A percentile compares a stretch with the other conserved stretches of the same genome.
phyloP scores from a whole-genome alignment of 92 coral and sea anemone genomes.

The Porites rus region DNA sequence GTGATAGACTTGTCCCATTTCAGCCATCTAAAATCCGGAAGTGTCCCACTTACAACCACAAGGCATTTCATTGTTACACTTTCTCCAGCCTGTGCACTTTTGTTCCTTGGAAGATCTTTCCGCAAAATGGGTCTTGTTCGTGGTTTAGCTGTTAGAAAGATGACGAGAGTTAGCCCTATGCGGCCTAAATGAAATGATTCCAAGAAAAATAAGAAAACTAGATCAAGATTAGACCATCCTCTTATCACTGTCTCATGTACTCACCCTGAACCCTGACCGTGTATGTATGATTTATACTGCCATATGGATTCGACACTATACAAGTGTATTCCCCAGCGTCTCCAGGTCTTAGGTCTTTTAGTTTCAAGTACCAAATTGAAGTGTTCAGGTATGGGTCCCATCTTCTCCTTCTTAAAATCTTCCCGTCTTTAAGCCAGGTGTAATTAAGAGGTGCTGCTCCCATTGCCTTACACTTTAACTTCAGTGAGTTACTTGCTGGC shows the following conservation, averaged over 20 bases:
- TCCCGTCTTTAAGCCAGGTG: slow-evolving; percentile 88
- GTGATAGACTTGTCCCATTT: slow-evolving; percentile 62
- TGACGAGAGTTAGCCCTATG: neutral
- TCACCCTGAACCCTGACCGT: slow-evolving; percentile 85
- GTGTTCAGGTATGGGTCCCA: slow-evolving; percentile 85
- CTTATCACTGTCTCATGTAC: slow-evolving; percentile 9
- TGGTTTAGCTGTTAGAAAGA: neutral
- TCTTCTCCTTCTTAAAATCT: slow-evolving; percentile 60
- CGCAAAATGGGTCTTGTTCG: slow-evolving; percentile 50
- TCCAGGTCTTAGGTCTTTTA: slow-evolving; percentile 76
- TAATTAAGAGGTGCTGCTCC: slow-evolving; percentile 87
- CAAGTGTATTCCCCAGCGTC: slow-evolving; percentile 94
- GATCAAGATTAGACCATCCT: too few relatives aligned
- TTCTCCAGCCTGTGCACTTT: slow-evolving; percentile 54
- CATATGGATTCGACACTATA: slow-evolving; percentile 88
- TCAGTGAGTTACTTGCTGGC: slow-evolving; percentile 82
- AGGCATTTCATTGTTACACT: slow-evolving; percentile 59
- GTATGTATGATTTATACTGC: slow-evolving; percentile 85
- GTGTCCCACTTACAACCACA: slow-evolving; percentile 44
- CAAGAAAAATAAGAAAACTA: too few relatives aligned
- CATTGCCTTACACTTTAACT: slow-evolving; percentile 75
- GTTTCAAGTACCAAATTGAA: slow-evolving; percentile 80
- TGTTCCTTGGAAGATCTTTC: slow-evolving; percentile 42
- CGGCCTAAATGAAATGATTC: neutral
- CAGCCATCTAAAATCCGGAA: slow-evolving; percentile 71